These are phyloP conservation scores for Mugil cephalus DNA, from an alignment of 2,113 vertebrate species.

Conservation along the genomic window DNA sequence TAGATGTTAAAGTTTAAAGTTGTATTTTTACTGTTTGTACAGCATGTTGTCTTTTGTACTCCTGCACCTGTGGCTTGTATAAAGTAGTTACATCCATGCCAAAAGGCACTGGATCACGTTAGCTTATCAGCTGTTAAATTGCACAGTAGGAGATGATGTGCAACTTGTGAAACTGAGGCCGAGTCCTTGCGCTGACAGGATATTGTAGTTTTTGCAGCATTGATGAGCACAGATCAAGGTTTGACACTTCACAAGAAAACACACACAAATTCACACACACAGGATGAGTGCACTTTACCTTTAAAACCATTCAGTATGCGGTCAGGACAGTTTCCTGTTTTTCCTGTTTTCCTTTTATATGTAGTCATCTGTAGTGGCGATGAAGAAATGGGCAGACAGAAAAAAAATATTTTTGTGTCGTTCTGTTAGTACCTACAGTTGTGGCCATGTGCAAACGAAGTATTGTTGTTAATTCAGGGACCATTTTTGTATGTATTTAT, in stretches of 20 bases:
- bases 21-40: constrained; percentile 51
- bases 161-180: not conserved
- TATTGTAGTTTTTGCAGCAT: not conserved
- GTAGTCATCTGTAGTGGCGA: not conserved
- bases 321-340: not conserved
- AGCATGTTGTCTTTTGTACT: constrained; percentile 44
- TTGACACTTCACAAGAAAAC: constrained; percentile 1
- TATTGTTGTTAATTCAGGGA: constrained; percentile 18
- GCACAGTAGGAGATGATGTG: not conserved
- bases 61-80: constrained; percentile 20
- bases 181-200: not conserved
- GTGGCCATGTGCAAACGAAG: not conserved
- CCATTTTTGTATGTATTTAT: constrained; percentile 21
- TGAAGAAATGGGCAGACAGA: not conserved
- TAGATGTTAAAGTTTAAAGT: constrained; percentile 19
- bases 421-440: not conserved
- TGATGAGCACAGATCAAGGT: not conserved
- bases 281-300: constrained; percentile 31
- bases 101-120: constrained; percentile 28
- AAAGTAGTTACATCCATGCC: not conserved
- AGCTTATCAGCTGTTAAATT: constrained; percentile 6
- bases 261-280: not conserved
- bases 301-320: constrained; percentile 2
- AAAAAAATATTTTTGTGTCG: not conserved
- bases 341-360: not conserved